Evolutionary conservation across 2,888 invertebrate genomes (phyloP).

Genomic region (Limnephilus marmoratus): DNA sequence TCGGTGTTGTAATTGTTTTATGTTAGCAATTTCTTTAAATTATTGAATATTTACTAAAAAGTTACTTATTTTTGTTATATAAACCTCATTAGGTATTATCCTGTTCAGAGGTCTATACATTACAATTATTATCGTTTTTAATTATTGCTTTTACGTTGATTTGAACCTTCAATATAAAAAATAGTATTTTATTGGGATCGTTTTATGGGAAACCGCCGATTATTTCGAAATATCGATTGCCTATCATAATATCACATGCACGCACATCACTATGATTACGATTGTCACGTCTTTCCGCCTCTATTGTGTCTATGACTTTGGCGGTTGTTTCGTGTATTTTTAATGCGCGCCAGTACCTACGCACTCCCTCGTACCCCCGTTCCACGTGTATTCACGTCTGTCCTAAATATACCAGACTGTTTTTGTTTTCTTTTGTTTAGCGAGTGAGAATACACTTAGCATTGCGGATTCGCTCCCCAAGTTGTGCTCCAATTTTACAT

Average conservation of each 20-base stretch:
- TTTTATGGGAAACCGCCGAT: no score
- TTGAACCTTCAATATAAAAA: no score
- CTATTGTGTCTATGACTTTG: constrained; percentile 33
- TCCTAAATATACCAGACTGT: constrained; percentile 15
- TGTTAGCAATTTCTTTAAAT: no score
- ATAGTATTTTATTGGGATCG: not conserved
- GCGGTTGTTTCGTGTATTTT: constrained; percentile 28
- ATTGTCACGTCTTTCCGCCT: not conserved
- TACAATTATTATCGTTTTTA: no score
- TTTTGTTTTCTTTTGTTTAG: constrained; percentile 11
- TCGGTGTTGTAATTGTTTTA: no score
- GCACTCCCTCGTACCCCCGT: not conserved
- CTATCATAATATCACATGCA: not conserved
- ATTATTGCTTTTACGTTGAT: no score
- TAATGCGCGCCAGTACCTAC: not conserved
- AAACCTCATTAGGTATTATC: no score
- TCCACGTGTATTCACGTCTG: constrained; percentile 14
- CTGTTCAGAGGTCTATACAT: no score
- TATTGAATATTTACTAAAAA: no score
- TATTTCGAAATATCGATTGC: not conserved
- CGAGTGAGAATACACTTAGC: not conserved
- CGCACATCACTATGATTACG: not conserved
- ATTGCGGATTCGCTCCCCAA: constrained; percentile 16
- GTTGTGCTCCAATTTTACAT: constrained; percentile 21
- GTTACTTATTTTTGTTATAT: no score